Percentiles rank a stretch among this genome's conserved stretches.
phyloP scores from a whole-genome alignment of 2,797 vertebrate species.

The Rhodeus uyekii region DNA sequence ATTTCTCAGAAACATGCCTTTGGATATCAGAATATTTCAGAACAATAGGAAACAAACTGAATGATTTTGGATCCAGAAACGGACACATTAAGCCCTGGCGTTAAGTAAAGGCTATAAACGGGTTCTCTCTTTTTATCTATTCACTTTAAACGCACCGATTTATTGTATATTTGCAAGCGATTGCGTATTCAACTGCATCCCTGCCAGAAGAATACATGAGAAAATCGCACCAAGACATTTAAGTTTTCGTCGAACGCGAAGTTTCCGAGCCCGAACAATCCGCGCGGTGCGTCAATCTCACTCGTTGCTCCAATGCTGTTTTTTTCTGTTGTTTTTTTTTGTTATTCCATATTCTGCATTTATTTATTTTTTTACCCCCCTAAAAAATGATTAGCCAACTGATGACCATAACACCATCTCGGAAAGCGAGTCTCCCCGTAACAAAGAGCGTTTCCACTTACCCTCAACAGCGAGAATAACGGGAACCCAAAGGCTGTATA shows the following conservation, averaged over 20 bases:
- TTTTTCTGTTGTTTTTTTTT: not conserved
- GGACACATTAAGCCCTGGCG: not conserved
- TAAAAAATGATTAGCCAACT: not conserved
- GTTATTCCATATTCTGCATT: not conserved
- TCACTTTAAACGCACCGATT: not conserved
- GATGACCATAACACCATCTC: constrained; percentile 20
- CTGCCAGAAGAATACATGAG: not conserved
- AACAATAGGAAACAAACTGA: not conserved
- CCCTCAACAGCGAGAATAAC: constrained; percentile 80
- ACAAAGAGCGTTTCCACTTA: constrained; percentile 61
- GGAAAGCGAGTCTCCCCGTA: constrained; percentile 51
- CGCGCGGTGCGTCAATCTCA: not conserved
- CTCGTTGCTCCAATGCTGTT: not conserved
- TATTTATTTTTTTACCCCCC: not conserved
- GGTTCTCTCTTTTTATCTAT: not conserved
- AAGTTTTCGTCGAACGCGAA: constrained; percentile 26
- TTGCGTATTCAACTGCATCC: not conserved
- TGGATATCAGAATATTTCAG: not conserved
- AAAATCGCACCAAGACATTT: constrained; percentile 1
- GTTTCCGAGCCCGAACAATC: constrained; percentile 9
- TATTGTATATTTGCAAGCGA: not conserved
- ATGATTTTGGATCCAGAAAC: not conserved
- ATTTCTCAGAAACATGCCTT: not conserved
- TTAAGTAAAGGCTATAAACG: not conserved
- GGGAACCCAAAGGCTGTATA: constrained; percentile 79